Conservation (phyloP, 2,113 vertebrate genomes). For the Phaetusa simplex region DNA sequence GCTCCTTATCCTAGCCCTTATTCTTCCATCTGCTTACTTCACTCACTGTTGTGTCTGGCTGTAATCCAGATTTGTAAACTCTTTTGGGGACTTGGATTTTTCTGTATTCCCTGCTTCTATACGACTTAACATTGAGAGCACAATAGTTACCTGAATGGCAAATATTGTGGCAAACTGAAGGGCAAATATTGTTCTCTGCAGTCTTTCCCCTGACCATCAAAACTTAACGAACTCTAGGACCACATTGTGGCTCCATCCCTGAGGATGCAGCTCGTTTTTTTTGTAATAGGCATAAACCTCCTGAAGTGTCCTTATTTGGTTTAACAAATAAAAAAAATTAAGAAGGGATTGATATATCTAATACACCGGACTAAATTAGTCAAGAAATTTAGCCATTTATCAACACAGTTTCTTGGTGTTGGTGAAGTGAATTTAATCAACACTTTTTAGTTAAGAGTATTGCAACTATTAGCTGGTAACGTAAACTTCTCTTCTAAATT, state of each 20-base stretch:
- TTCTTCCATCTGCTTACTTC: conserved; percentile 59
- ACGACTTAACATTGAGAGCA: not conserved
- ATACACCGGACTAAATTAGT: not conserved
- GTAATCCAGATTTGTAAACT: conserved; percentile 19
- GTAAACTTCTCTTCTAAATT: not conserved
- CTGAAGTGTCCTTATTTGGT: not conserved
- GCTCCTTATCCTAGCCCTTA: conserved; percentile 38
- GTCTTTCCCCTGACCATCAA: not conserved
- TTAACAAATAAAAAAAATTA: not conserved
- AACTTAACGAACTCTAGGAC: not conserved
- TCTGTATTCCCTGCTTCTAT: not conserved
- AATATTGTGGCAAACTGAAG: not conserved
- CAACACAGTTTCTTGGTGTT: not conserved
- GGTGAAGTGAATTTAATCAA: not conserved
- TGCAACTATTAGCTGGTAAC: not conserved
- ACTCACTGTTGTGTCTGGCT: conserved; percentile 39
- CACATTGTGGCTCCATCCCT: not conserved
- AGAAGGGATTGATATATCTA: not conserved
- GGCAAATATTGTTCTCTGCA: not conserved
- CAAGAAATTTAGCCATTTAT: not conserved
- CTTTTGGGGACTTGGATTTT: not conserved
- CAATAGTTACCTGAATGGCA: not conserved
- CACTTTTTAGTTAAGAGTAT: not conserved
- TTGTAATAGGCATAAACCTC: not conserved
- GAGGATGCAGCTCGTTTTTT: not conserved